These are phyloP conservation scores for Eucriotettix oculatus DNA, from an alignment of 2,888 invertebrate genomes.

Conservation along the genomic window DNA sequence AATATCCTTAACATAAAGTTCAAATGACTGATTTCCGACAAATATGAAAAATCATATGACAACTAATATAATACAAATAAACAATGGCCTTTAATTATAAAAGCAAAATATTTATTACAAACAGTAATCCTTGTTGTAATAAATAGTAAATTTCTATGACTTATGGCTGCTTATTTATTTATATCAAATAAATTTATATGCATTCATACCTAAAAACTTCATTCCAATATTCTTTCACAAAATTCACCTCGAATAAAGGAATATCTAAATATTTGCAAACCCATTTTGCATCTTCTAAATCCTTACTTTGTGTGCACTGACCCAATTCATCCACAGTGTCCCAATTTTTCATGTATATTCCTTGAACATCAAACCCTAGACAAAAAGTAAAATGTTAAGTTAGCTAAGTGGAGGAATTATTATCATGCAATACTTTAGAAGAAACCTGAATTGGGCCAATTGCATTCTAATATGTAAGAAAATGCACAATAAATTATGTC, in stretches of 20 bases:
- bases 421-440: too few relatives aligned
- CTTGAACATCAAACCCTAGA: slow-evolving; percentile 66
- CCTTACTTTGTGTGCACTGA: slow-evolving; percentile 60
- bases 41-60: neutral
- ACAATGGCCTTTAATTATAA: neutral
- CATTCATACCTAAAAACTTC: slow-evolving; percentile 46
- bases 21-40: neutral
- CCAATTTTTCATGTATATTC: slow-evolving; percentile 94
- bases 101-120: too few relatives aligned
- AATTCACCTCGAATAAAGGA: slow-evolving; percentile 66
- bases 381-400: slow-evolving; percentile 6
- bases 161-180: too few relatives aligned
- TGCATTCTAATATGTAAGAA: too few relatives aligned
- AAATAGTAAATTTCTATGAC: too few relatives aligned
- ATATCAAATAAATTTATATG: neutral
- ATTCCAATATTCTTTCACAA: slow-evolving; percentile 86
- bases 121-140: too few relatives aligned
- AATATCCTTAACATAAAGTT: neutral
- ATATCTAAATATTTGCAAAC: slow-evolving; percentile 67
- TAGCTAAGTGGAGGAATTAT: too few relatives aligned
- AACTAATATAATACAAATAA: neutral
- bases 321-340: slow-evolving; percentile 77
- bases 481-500: too few relatives aligned
- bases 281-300: slow-evolving; percentile 68
- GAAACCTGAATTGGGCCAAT: too few relatives aligned